Base-by-base conservation (phyloP, 2,888 invertebrate species). In the Sarcophaga variegata region DNA sequence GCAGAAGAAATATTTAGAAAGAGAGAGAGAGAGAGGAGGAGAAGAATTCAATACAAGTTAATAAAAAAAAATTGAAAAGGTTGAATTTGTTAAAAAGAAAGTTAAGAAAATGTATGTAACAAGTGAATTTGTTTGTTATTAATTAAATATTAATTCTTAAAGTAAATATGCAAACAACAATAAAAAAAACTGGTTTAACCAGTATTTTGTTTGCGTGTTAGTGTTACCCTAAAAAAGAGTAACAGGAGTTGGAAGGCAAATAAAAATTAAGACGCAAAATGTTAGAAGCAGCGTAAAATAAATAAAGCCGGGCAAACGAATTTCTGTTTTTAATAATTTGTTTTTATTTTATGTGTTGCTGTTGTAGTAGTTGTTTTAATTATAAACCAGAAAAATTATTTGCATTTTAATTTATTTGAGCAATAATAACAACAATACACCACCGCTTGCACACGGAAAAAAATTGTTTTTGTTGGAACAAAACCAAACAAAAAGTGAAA, bases 281-380 rank as follows among this genome's bases (percentile, higher is more conserved):
- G 14, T 54, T 54, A 54, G 37, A 37, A 37, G 10, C 37, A 37
- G 37, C 37, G 37, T 37, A 37, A 37, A 37, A 37, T 37, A 37
- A 12, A 22, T 59, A 59, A 74, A 69, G 79, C 83, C 74, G 79
- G 74, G 67, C 69, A 77, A 72, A 77, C 47, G 71, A 71, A 20
- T 27, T 14, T 20, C 14, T 47, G 64, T 77, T 64, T 47, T 5
- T 60, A 6, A 37, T 2, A 37, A 8, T 37, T 37, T 37, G 37
- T 8, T 37, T 37, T 37, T 37, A 1, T 37, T 37, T 37, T 37
- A 8, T 37, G 37, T 37, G 37, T 37, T 37, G 37, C 10, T 37
- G 37, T 37, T 37, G 37, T 6, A 6, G 10, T 37, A 10, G 37
- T 37, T 37, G 10, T 54, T 70, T 22, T 22, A 22, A 22, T 22